Evolutionary conservation across 2,888 invertebrate species (phyloP).

Genomic region (Zele albiditarsus): DNA sequence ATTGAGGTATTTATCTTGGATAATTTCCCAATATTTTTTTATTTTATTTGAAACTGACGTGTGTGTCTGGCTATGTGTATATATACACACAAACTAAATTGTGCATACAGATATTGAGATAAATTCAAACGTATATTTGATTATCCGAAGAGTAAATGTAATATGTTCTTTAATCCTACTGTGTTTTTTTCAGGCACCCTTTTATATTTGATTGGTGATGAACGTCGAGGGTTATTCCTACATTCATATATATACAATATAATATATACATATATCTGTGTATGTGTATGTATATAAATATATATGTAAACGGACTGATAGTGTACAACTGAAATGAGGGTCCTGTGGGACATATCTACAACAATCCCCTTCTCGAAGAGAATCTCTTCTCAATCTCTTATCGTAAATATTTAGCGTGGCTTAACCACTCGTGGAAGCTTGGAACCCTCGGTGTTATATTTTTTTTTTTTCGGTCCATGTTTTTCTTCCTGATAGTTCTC

Average conservation of each 20-base stretch:
- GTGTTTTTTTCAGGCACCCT: constrained; percentile 14
- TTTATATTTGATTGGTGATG: not conserved
- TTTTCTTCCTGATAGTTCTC: constrained; percentile 35
- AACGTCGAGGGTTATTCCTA: not conserved
- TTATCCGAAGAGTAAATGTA: constrained; percentile 18
- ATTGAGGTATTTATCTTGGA: not conserved
- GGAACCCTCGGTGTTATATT: not conserved
- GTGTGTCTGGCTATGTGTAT: not conserved
- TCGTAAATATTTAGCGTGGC: constrained; percentile 42
- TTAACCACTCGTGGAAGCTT: constrained; percentile 33
- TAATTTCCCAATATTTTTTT: too few species aligned
- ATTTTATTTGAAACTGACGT: not conserved
- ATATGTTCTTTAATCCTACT: constrained; percentile 17
- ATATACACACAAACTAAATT: not conserved
- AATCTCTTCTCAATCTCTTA: constrained; percentile 34
- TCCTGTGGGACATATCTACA: not conserved
- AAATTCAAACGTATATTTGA: not conserved
- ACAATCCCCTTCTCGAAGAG: constrained; percentile 14
- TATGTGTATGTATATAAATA: not conserved
- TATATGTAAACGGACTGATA: constrained; percentile 3
- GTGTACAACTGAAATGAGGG: not conserved
- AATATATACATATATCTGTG: not conserved
- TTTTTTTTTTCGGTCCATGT: constrained; percentile 12
- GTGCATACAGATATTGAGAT: not conserved
- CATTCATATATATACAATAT: not conserved